These are phyloP conservation scores for Heteromurus nitidus DNA, from an alignment of 2,888 invertebrate genomes.

Conservation along the genomic window DNA sequence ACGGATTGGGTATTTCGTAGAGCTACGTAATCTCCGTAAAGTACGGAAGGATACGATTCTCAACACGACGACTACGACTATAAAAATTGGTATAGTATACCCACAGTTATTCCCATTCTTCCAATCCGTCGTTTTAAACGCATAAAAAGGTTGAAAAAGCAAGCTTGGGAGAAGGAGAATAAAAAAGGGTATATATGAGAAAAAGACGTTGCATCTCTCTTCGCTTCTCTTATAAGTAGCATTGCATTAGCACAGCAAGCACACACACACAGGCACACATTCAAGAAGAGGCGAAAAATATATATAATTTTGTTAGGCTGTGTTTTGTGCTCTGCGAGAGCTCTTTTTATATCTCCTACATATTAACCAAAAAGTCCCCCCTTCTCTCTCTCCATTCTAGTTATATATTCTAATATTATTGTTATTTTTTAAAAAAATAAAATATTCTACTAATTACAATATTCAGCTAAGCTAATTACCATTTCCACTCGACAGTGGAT, in stretches of 20 bases:
- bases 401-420: conserved; percentile 31
- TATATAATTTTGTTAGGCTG: not conserved
- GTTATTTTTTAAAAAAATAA: conserved; percentile 33
- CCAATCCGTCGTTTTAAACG: no score
- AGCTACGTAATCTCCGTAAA: conserved; percentile 38
- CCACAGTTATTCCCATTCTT: not conserved
- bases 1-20: conserved; percentile 18
- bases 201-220: conserved; percentile 14
- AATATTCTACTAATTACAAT: conserved; percentile 34
- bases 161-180: not conserved
- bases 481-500: no score
- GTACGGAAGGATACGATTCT: conserved; percentile 42
- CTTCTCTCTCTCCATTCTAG: conserved; percentile 56
- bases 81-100: no score
- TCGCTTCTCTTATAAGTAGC: not conserved
- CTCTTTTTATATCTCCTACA: conserved; percentile 50
- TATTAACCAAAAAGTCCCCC: conserved; percentile 51
- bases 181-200: conserved; percentile 15
- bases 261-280: not conserved
- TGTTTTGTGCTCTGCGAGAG: not conserved
- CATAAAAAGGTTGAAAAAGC: not conserved
- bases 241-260: not conserved
- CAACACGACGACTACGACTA: conserved; percentile 17
- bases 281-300: not conserved
- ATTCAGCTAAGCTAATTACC: conserved; percentile 16